Evolutionary conservation across 1,140 invertebrate species (phyloP).

Genomic region (Acromyrmex heyeri): DNA sequence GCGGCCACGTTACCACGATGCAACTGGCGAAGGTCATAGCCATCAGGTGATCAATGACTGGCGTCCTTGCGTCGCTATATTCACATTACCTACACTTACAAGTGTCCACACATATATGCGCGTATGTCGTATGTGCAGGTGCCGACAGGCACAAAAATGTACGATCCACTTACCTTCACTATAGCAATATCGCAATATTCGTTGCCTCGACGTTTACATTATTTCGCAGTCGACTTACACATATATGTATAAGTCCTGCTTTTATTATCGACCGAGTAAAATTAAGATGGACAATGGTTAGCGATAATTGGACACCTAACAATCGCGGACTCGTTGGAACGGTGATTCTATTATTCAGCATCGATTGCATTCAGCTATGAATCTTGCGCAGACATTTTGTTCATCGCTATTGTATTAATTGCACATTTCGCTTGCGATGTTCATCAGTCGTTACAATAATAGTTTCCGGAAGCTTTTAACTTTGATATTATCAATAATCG

Average conservation of each 20-base stretch:
- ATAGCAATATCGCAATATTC: background rate
- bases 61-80: conserved; percentile 72
- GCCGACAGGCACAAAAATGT: background rate
- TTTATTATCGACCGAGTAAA: conserved; percentile 33
- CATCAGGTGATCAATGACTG: conserved; percentile 76
- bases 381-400: background rate
- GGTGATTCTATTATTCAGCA: background rate
- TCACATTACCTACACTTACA: conserved; percentile 18
- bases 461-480: conserved; percentile 4
- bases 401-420: background rate
- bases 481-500: conserved; percentile 27
- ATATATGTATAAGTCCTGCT: conserved; percentile 7
- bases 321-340: background rate
- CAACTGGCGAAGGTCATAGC: conserved; percentile 65
- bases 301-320: background rate
- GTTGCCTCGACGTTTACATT: conserved; percentile 9
- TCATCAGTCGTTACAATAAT: background rate
- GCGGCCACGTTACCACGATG: conserved; percentile 16
- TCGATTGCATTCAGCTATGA: background rate
- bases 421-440: background rate
- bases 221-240: conserved; percentile 45
- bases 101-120: background rate
- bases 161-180: background rate
- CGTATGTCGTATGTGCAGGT: background rate
- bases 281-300: conserved; percentile 24